phyloP scores from a whole-genome alignment of 2,113 vertebrate species.

The Hoplias malabaricus region DNA sequence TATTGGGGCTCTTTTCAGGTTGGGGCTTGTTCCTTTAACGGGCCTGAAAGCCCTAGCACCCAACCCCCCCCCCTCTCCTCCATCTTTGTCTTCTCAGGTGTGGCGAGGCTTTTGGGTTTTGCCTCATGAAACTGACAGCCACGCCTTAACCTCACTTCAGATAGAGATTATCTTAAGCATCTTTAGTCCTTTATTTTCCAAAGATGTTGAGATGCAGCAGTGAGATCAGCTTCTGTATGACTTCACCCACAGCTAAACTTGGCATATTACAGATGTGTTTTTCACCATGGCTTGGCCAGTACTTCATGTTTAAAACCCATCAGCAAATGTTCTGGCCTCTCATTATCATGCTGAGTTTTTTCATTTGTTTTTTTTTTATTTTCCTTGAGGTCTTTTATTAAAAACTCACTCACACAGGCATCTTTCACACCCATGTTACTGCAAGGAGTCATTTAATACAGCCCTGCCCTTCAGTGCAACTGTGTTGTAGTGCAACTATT shows the following conservation, averaged over 20 bases:
- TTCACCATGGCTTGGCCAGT: not conserved
- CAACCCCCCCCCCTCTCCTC: constrained; percentile 30
- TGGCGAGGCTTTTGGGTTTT: constrained; percentile 25
- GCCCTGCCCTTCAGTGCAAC: not conserved
- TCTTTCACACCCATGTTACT: not conserved
- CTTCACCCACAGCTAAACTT: constrained; percentile 17
- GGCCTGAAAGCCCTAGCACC: constrained; percentile 60
- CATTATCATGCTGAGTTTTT: not conserved
- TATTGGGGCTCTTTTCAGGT: constrained; percentile 37
- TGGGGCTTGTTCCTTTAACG: constrained; percentile 44
- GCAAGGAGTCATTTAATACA: not conserved
- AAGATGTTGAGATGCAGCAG: not conserved
- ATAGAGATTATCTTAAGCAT: constrained; percentile 48
- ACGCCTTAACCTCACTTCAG: constrained; percentile 38
- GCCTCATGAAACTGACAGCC: constrained; percentile 39
- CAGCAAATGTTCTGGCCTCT: constrained; percentile 4
- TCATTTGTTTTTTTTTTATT: not conserved
- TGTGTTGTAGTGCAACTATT: no score
- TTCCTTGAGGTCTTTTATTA: no score
- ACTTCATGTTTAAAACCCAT: not conserved
- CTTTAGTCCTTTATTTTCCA: constrained; percentile 38
- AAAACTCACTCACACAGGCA: not conserved
- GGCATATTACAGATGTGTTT: constrained; percentile 1
- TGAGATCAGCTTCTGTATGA: constrained; percentile 22
- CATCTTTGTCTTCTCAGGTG: constrained; percentile 46